A percentile compares a stretch with the other conserved stretches of the same genome.
These are phyloP conservation scores for Passer domesticus DNA, from an alignment of 2,113 vertebrate species.

Conservation along the genomic window DNA sequence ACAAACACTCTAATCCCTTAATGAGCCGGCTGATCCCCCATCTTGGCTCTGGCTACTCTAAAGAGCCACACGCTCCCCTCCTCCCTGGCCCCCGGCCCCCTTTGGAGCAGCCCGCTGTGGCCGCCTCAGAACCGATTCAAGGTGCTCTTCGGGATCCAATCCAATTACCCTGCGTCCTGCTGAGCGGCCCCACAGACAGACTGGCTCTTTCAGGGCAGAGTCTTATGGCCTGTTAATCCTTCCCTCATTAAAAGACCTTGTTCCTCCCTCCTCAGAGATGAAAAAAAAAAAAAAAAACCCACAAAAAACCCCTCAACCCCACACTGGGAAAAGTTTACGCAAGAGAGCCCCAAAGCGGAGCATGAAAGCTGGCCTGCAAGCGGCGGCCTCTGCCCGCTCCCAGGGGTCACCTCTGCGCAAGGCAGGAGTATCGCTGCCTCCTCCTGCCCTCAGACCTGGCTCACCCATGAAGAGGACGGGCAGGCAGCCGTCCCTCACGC, in stretches of 20 bases:
- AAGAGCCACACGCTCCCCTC: conserved; percentile 72
- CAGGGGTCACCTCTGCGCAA: neutral
- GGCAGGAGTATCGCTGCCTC: neutral
- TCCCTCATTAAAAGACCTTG: conserved; percentile 85
- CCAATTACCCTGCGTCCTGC: conserved; percentile 90
- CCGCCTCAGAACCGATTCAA: conserved; percentile 80
- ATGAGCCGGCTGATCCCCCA: conserved; percentile 90
- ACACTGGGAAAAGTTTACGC: conserved; percentile 75
- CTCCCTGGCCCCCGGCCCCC: conserved; percentile 39
- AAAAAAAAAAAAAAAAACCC: neutral
- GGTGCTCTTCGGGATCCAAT: conserved; percentile 83
- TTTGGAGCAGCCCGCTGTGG: conserved; percentile 73
- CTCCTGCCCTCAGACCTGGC: neutral
- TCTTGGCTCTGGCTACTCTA: conserved; percentile 81
- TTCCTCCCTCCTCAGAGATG: conserved; percentile 77
- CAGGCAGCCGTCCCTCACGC: neutral
- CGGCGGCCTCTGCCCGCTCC: neutral
- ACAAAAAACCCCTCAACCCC: neutral
- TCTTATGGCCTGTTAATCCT: conserved; percentile 75
- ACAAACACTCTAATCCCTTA: conserved; percentile 93
- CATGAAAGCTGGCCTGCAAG: conserved; percentile 29
- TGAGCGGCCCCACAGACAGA: conserved; percentile 87
- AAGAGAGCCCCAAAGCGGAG: conserved; percentile 78
- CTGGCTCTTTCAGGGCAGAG: conserved; percentile 81
- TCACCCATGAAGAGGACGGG: neutral